Evolutionary conservation across 1,140 invertebrate species (phyloP).

Genomic region (Drosophila melanica): DNA sequence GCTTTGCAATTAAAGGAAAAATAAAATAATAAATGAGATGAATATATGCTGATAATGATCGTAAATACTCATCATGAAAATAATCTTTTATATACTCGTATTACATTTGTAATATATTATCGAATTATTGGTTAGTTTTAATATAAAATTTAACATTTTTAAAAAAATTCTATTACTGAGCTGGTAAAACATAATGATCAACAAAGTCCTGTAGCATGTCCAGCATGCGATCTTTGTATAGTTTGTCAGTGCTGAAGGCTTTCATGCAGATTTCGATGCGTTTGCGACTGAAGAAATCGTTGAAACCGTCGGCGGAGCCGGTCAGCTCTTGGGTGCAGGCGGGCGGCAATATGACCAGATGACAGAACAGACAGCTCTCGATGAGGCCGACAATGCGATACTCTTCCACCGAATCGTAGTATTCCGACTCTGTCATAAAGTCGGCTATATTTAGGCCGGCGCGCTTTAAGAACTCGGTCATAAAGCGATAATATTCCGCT

Average conservation of each 20-base stretch:
- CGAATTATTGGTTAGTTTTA: too few species aligned
- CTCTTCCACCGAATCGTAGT: conserved; percentile 83
- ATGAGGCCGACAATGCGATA: conserved; percentile 84
- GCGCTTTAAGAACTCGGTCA: conserved; percentile 81
- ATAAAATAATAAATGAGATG: too few species aligned
- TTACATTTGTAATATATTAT: neutral
- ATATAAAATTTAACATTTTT: too few species aligned
- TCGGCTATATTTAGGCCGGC: conserved; percentile 77
- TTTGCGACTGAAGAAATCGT: conserved; percentile 82
- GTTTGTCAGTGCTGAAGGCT: conserved; percentile 78
- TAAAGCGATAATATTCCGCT: conserved; percentile 84
- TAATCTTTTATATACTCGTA: too few species aligned
- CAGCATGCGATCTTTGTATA: conserved; percentile 80
- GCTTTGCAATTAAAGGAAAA: too few species aligned
- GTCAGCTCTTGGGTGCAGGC: conserved; percentile 80
- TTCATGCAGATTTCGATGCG: conserved; percentile 84
- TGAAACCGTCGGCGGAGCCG: conserved; percentile 75
- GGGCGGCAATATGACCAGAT: conserved; percentile 82
- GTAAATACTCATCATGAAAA: too few species aligned
- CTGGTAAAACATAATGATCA: conserved; percentile 83
- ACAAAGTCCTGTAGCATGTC: conserved; percentile 85
- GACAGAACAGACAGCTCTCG: conserved; percentile 85
- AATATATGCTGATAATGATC: too few species aligned
- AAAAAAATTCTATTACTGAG: too few species aligned
- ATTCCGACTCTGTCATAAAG: conserved; percentile 81